phyloP scores from a whole-genome alignment of 2,797 vertebrate genomes.

The Sparidentex hasta region DNA sequence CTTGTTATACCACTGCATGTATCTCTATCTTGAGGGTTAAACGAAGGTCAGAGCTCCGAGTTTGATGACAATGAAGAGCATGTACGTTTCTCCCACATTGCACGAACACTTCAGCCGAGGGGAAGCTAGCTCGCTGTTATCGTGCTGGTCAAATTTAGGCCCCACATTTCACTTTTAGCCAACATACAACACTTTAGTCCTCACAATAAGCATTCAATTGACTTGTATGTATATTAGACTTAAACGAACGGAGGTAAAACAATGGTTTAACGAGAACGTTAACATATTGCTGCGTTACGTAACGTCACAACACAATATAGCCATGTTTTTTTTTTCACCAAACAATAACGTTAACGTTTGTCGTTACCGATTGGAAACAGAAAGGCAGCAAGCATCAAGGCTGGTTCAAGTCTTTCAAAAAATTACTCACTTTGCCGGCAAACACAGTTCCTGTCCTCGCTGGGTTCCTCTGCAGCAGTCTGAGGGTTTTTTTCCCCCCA shows the following conservation, averaged over 20 bases:
- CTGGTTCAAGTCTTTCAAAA: not conserved
- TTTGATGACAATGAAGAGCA: not conserved
- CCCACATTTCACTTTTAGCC: conserved; percentile 6
- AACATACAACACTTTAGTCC: not conserved
- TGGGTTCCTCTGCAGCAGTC: fast-evolving
- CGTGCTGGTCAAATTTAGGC: conserved; percentile 20
- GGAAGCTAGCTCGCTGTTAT: not conserved
- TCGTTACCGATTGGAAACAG: not conserved
- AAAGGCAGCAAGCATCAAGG: not conserved
- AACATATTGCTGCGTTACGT: not conserved
- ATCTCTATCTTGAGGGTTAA: fast-evolving
- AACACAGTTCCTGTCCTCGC: not conserved
- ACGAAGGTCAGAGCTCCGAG: not conserved
- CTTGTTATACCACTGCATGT: fast-evolving
- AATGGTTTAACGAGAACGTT: too few relatives aligned
- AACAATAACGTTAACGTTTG: conserved; percentile 17
- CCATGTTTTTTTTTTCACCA: conserved; percentile 3
- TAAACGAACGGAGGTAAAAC: fast-evolving
- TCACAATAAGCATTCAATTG: fast-evolving
- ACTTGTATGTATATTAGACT: fast-evolving
- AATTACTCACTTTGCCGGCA: conserved; percentile 23
- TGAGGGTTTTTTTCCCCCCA: not conserved
- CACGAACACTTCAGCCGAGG: not conserved
- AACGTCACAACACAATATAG: not conserved
- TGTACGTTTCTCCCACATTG: not conserved